Evolutionary conservation across 2,113 vertebrate species (phyloP), one percentile per base, ranked within the genome.

Genomic region (Pteronura brasiliensis): DNA sequence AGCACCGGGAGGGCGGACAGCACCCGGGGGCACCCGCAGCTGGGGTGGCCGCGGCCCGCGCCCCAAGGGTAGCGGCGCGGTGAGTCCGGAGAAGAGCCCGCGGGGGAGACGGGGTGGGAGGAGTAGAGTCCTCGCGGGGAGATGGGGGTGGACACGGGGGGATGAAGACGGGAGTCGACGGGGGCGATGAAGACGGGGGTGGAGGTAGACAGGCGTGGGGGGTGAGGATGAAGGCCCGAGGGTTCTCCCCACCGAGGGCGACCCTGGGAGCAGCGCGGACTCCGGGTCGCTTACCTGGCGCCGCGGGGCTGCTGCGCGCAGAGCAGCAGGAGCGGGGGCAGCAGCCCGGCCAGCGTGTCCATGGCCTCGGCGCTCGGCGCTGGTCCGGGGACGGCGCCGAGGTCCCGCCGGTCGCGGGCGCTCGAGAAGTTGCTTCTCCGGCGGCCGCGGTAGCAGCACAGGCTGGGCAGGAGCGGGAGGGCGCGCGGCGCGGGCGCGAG

Each of bases 271-370:
- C 44, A 12, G 52, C 63, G 69, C 77, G 34, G 13, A 47, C 81
- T 42, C 15, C 6, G 27, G 71, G 59, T 39, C 11, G 74, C 98
- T 99, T 98, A 99, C 99, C 99, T 99, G 98, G 98, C 96, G 88
- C 98, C 98, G 95, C 97, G 98, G 96, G 92, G 98, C 96, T 95
- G 97, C 8, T 93, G 98, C 55, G 97, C 97, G 98, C 98, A 98
- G 69, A 99, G 98, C 84, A 99, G 97, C 95, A 98, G 97, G 86
- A 99, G 98, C 93, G 98, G 88, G 72, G 98, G 96, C 84, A 99
- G 96, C 85, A 98, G 83, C 98, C 98, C 96, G 85, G 97, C 94
- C 63, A 97, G 97, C 87, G 96, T 84, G 96, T 95, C 98, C 99
- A 99, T 99, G 97, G 97, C 98, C 97, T 84, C 97, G 97, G 97